Base-by-base conservation (phyloP, 1,140 invertebrate genomes). In the Calephelis nemesis region DNA sequence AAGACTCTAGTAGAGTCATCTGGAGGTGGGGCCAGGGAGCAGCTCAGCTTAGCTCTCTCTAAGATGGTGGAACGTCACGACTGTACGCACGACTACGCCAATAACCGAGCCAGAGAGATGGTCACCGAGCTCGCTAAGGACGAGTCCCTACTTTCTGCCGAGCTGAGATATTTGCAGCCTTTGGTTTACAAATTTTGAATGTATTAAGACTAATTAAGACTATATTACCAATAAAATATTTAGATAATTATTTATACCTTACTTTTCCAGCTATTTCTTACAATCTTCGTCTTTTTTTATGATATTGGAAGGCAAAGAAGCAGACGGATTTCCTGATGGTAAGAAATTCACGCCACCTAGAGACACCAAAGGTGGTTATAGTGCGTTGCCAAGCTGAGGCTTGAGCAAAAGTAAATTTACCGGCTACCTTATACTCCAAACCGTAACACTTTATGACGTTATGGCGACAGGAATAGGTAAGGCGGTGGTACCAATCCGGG, bases 11-110 rank as follows among this genome's bases (percentile, higher is more conserved):
- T 82, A 4, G 90, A 92, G 0, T 89, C 85, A 0, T 93, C 93
- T 0, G 83, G 75, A 42, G 91, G 88, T 5, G 90, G 92, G 0
- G 92, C 93, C 0, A 79, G 87, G 0, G 85, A 86, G 11, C 93
- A 94, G 71, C 84, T 94, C 45, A 79, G 79, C 40, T 74, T 88
- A 62, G 86, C 93, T 0, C 74, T 94, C 10, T 78, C 86, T 30
- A 93, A 93, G 72, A 90, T 93, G 79, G 74, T 93, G 66, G 90
- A 92, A 13, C 79, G 91, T 3, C 76, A 86, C 47, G 93, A 94
- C 76, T 93, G 90, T 19, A 85, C 75, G 1, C 90, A 92, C 68
- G 84, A 92, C 4, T 91, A 93, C 76, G 89, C 93, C 13, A 87
- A 93, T 71, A 93, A 92, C 71, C 87, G 93, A 47, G 92, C 93